phyloP scores from a whole-genome alignment of 2,797 vertebrate genomes.

The Neopelma chrysocephalum region DNA sequence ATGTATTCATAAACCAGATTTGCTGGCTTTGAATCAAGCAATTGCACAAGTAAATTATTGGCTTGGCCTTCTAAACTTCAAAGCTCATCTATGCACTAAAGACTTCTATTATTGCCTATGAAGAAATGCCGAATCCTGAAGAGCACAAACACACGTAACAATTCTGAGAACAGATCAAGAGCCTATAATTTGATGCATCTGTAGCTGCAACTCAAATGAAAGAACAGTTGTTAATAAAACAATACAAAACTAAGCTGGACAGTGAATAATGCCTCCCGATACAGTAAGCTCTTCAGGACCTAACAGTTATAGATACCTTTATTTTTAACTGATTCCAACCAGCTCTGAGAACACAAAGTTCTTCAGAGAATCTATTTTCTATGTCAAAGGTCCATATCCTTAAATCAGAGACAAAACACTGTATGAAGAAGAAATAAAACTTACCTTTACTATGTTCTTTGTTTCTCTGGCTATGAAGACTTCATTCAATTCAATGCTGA shows the following conservation, averaged over 20 bases:
- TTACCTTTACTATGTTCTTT: conserved; percentile 84
- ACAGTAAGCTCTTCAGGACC: not conserved
- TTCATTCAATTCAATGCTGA: conserved; percentile 81
- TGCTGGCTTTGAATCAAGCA: conserved; percentile 14
- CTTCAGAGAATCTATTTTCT: not conserved
- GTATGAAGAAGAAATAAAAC: not conserved
- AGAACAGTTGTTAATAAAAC: not conserved
- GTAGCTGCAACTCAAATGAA: not conserved
- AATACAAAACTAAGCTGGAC: not conserved
- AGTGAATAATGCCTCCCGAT: not conserved
- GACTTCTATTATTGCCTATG: not conserved
- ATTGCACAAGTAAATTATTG: not conserved
- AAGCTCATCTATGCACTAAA: not conserved
- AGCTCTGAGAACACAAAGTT: not conserved
- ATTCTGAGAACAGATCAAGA: not conserved
- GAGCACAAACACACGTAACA: not conserved
- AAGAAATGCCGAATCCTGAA: conserved; percentile 3
- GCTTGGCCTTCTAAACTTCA: not conserved
- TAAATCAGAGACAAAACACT: not conserved
- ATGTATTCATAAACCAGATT: not conserved
- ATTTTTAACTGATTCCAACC: not conserved
- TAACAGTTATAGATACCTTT: not conserved
- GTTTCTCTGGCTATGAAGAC: conserved; percentile 82
- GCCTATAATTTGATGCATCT: conserved; percentile 22
- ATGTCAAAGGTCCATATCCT: not conserved